Evolutionary conservation across 2,888 invertebrate genomes (phyloP).

Genomic region (Perdita meconis): DNA sequence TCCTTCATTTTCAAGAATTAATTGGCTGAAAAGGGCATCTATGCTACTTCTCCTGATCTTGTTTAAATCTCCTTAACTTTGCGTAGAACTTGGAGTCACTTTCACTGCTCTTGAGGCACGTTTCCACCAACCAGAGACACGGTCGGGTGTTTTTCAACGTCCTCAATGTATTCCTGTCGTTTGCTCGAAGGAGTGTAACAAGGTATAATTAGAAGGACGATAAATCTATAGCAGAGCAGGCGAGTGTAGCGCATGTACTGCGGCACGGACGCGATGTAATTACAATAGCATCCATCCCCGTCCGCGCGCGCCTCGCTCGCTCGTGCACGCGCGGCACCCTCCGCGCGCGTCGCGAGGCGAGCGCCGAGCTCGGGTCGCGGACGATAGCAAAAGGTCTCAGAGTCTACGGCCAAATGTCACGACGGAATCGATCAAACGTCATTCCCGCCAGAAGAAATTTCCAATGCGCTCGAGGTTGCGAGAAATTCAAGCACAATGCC

Average conservation of each 20-base stretch:
- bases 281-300: constrained; percentile 24
- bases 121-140: neutral
- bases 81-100: too few relatives aligned
- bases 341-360: constrained; percentile 13
- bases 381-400: constrained; percentile 58
- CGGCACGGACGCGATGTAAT: constrained; percentile 28
- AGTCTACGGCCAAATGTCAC: constrained; percentile 63
- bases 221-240: constrained; percentile 45
- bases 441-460: constrained; percentile 30
- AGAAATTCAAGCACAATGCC: neutral
- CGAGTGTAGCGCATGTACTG: constrained; percentile 38
- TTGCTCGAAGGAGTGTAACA: constrained; percentile 18
- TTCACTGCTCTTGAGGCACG: too few relatives aligned
- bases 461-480: neutral
- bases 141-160: neutral
- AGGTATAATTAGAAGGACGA: constrained; percentile 54
- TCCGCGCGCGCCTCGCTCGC: neutral
- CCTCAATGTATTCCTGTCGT: constrained; percentile 2
- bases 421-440: constrained; percentile 55
- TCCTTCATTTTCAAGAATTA: too few relatives aligned
- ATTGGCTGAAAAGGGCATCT: too few relatives aligned
- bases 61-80: too few relatives aligned
- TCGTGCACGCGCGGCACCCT: constrained; percentile 36
- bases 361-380: constrained; percentile 29
- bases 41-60: too few relatives aligned